Base-by-base conservation (phyloP, 2,797 vertebrate species). In the Anabas testudineus region DNA sequence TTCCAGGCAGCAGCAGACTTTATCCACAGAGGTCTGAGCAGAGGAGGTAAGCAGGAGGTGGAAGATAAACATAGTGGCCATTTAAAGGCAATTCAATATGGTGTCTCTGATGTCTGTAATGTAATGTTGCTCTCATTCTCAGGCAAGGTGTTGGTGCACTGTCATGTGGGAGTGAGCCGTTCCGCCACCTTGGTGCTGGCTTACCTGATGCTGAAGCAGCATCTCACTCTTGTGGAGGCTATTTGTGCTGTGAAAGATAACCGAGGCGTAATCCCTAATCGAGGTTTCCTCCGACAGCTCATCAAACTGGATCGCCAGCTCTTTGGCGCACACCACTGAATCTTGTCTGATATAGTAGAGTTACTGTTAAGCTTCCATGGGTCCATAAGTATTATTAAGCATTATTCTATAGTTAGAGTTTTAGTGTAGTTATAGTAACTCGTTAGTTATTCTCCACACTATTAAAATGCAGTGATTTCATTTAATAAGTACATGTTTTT, bases 141-240 rank as follows among this genome's bases (percentile, higher is more conserved):
- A 99, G 97, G 96, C 36, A 96, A 91, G 87, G 96, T 98, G 77
- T 88, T 98, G 62, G 96, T 98, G 41, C 97, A 99, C 78, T 98
- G 97, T 21, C 96, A 96, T 0, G 95, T 98, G 0, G 97, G 96
- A 47, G 96, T 99, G 76, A 99, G 97, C 86, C 94, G 97, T 26
- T 99, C 98, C 0, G 96, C 96, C 83, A 97, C 97, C 14, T 80
- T 98, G 87, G 97, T 98, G 62, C 92, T 98, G 76, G 96, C 97
- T 64, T 98, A 97, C 90, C 92, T 98, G 87, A 98, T 99, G 97
- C 93, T 99, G 85, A 96, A 94, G 78, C 96, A 98, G 72, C 91
- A 88, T 78, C 93, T 98, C 88, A 95, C 92, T 76, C 94, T 98
- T 0, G 96, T 98, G 42, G 96, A 99, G 82, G 96, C 97, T 52